Conservation (phyloP, 2,113 vertebrate genomes). For the Microtus ochrogaster region DNA sequence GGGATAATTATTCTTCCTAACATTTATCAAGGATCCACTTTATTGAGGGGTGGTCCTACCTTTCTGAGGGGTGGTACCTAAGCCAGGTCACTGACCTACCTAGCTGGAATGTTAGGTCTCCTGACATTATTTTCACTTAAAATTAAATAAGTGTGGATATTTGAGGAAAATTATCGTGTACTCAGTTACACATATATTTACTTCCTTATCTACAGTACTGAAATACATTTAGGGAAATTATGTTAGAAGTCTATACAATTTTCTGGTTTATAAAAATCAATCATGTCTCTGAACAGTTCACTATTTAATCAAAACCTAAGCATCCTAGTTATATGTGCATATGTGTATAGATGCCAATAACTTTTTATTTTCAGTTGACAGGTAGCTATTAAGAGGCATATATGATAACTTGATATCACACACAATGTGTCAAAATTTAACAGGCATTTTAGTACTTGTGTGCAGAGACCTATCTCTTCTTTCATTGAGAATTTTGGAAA, state of each 20-base stretch:
- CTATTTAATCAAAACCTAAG: background rate
- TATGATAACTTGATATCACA: background rate
- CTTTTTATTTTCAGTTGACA: background rate
- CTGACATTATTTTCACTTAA: slow-evolving; percentile 10
- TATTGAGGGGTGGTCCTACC: background rate
- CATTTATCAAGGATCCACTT: no score
- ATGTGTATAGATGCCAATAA: background rate
- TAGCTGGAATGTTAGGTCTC: background rate
- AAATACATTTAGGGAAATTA: background rate
- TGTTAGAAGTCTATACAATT: background rate
- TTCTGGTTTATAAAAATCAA: background rate
- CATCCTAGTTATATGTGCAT: no score
- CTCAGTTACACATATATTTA: background rate
- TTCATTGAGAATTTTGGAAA: background rate
- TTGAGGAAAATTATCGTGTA: background rate
- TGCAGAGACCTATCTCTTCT: background rate
- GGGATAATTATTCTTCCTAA: background rate
- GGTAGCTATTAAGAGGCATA: background rate
- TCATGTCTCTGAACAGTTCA: background rate
- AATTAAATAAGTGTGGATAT: background rate
- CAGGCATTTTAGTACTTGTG: background rate
- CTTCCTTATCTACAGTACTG: background rate
- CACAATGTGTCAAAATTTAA: background rate
- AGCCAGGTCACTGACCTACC: background rate
- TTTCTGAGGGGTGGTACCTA: background rate